Conservation (phyloP, 2,113 vertebrate species). For the Cinclus mexicanus region DNA sequence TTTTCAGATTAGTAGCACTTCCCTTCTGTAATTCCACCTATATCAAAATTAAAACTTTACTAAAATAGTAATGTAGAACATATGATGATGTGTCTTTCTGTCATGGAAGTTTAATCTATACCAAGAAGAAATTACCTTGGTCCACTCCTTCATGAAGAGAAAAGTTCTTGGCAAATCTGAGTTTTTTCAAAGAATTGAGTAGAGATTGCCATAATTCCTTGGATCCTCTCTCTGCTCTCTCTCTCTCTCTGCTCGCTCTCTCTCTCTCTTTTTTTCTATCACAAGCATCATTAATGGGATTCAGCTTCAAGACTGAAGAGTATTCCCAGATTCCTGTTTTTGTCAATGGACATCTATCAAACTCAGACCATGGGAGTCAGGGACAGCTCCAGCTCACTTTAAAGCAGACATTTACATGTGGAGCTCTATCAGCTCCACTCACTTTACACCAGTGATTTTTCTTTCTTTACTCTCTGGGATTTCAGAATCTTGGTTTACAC, state of each 20-base stretch:
- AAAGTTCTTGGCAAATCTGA: neutral
- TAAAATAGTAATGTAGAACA: neutral
- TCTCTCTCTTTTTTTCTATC: neutral
- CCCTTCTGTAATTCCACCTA: neutral
- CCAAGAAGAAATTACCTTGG: neutral
- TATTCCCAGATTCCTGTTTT: neutral
- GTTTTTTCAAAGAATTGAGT: neutral
- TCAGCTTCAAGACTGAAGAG: neutral
- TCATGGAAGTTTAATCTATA: accelerated
- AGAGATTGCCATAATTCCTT: neutral
- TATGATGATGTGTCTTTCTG: too few relatives aligned
- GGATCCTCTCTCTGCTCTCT: neutral
- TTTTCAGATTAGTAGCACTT: neutral
- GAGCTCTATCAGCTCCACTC: accelerated
- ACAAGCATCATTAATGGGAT: neutral
- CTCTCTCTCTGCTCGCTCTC: neutral
- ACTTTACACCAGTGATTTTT: neutral
- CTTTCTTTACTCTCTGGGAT: neutral
- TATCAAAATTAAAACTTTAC: neutral
- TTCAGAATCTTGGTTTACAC: neutral
- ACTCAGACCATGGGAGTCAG: neutral
- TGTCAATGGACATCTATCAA: neutral
- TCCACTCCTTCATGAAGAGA: neutral
- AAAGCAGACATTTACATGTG: neutral
- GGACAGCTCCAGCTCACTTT: neutral